Evolutionary conservation across 2,113 vertebrate species (phyloP), one percentile per base, ranked within the genome.

Genomic region (Takifugu flavidus): DNA sequence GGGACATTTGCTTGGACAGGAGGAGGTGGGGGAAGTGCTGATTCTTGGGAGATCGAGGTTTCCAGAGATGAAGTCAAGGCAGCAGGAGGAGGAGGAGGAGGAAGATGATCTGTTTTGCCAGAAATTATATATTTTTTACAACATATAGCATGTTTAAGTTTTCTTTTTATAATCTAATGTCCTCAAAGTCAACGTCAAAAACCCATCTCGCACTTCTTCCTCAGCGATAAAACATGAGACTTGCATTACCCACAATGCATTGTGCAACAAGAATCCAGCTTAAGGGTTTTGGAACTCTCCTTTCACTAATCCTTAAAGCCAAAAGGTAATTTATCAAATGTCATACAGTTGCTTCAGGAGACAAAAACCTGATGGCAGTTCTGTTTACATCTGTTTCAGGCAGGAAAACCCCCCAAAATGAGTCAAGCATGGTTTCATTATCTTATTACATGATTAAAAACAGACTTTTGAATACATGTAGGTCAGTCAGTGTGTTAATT

Each of bases 1-100:
- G 49, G 70, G 53, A 49, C 56, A 52, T 58, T 62, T 1, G 52
- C 71, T 14, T 71, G 55, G 27, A 46, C 68, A 65, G 82, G 66
- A 54, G 76, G 79, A 52, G 74, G 78, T 15, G 79, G 72, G 34
- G 84, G 0, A 25, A 82, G 5, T 4, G 70, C 60, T 20, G 88
- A 64, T 0, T 87, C 90, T 0, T 86, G 73, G 58, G 53, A 70
- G 67, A 87, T 67, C 0, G 15, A 55, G 14, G 51, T 45, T 63
- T 62, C 69, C 5, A 54, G 49, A 0, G 73, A 61, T 12, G 87
- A 77, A 50, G 58, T 52, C 39, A 49, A 59, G 45, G 69, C 79
- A 0, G 85, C 76, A 44, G 59, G 15, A 58, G 72, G 47, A 46
- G 56, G 58, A 59, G 65, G 53, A 1, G 78, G 59, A 0, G 82